Base-by-base conservation (phyloP, 2,888 invertebrate species). In the Cantharis lateralis region DNA sequence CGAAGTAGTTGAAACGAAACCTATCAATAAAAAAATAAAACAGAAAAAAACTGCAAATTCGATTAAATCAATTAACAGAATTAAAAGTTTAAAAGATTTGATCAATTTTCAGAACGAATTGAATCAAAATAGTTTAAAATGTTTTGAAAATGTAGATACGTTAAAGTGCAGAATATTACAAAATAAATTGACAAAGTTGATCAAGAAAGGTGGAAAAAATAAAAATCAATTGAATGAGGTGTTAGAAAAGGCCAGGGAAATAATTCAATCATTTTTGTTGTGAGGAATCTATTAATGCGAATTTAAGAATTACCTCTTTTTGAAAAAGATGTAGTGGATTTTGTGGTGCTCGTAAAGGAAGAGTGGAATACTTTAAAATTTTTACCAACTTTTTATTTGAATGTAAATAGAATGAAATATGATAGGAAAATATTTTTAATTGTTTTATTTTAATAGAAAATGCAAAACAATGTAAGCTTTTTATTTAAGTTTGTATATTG, bases 71-170 rank as follows among this genome's bases (percentile, higher is more conserved):
- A 64, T 77, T 24, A 68, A 69, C 15, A 69, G 70, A 62, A 77
- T 80, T 20, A 48, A 70, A 62, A 74, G 77, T n/a, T 16, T 75
- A 68, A 71, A 74, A 24, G 71, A 77, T 71, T 70, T 80, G n/a
- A 78, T 70, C 16, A 10, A 63, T 11, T 80, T 80, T 75, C 68
- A 78, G 63, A 64, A 64, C 7, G 62, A 28, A n/a, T 68, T 72
- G 68, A n/a, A 69, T n/a, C 63, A 77, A 18, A 15, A 48, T 7
- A 20, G 68, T 24, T 10, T 48, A 32, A 48, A 48, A 64, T 15
- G 20, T 74, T 74, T 74, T 7, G 70, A 61, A 15, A 74, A 74
- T n/a, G 20, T 77, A 4, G 77, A 78, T 62, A 68, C 69, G 70
- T 11, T 74, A 16, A 74, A 79, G 24, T 72, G 71, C 32, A 74